These are phyloP conservation scores for Temnothorax unifasciatus DNA, from an alignment of 2,888 invertebrate species.

Conservation along the genomic window DNA sequence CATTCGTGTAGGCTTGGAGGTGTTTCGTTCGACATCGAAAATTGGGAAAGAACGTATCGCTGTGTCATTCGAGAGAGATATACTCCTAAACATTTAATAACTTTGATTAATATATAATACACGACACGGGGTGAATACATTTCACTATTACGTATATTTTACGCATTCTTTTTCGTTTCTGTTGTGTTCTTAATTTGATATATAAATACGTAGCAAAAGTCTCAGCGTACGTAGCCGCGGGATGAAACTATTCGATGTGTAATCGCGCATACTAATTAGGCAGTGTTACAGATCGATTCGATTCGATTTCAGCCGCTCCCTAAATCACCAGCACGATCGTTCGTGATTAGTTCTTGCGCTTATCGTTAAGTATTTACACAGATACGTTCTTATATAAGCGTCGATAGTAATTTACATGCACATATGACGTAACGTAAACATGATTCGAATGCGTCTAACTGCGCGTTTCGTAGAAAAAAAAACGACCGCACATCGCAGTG, in stretches of 20 bases:
- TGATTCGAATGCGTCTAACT: constrained; percentile 58
- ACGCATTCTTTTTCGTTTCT: constrained; percentile 42
- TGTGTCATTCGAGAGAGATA: constrained; percentile 64
- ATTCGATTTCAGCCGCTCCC: constrained; percentile 68
- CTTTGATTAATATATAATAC: constrained; percentile 77
- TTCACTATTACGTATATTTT: constrained; percentile 44
- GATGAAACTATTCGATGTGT: constrained; percentile 79
- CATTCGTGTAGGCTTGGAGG: constrained; percentile 4
- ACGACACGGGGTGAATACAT: constrained; percentile 68
- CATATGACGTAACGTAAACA: constrained; percentile 64
- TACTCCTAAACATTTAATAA: constrained; percentile 77
- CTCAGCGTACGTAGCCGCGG: constrained; percentile 72
- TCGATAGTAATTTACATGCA: constrained; percentile 71
- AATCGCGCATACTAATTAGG: constrained; percentile 71
- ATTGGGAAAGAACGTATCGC: constrained; percentile 67
- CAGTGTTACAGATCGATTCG: constrained; percentile 75
- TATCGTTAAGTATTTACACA: constrained; percentile 70
- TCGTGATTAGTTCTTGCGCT: constrained; percentile 43
- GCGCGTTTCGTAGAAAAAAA: constrained; percentile 22
- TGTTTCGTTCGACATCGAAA: constrained; percentile 32
- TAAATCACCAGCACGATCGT: constrained; percentile 62
- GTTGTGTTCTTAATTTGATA: constrained; percentile 74
- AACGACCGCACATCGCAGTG: constrained; percentile 5
- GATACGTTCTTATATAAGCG: constrained; percentile 63
- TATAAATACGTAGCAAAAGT: constrained; percentile 84